Evolutionary conservation across 1,140 invertebrate genomes (phyloP).

Genomic region (Neelides sp.): DNA sequence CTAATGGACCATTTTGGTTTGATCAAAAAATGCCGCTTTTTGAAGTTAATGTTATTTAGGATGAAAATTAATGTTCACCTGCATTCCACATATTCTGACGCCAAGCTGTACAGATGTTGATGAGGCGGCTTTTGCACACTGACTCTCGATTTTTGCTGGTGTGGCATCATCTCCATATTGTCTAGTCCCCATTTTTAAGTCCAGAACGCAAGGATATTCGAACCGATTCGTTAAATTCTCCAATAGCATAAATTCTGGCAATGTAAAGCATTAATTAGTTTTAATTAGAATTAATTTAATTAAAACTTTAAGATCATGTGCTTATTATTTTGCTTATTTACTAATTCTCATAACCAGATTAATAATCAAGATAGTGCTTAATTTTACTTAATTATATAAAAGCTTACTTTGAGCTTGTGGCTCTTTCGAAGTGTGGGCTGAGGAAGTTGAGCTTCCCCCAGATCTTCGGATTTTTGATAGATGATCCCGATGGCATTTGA

Average conservation of each 20-base stretch:
- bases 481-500: slow-evolving; percentile 43
- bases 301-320: not conserved
- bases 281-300: slow-evolving; percentile 1
- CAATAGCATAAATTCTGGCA: slow-evolving; percentile 46
- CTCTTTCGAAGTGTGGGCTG: slow-evolving; percentile 15
- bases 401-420: slow-evolving; percentile 20
- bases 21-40: no score
- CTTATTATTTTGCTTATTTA: no score
- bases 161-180: slow-evolving; percentile 49
- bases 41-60: no score
- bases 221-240: slow-evolving; percentile 47
- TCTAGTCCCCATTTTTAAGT: slow-evolving; percentile 52
- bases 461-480: slow-evolving; percentile 23
- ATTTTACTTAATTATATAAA: not conserved
- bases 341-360: no score
- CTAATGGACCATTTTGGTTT: no score
- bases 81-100: slow-evolving; percentile 49
- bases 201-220: slow-evolving; percentile 43
- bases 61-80: slow-evolving; percentile 41
- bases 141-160: slow-evolving; percentile 42
- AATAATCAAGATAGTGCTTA: not conserved
- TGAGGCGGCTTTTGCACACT: slow-evolving; percentile 44
- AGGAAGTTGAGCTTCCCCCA: slow-evolving; percentile 2
- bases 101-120: slow-evolving; percentile 48
- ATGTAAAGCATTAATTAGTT: slow-evolving; percentile 4